Conservation (phyloP, 2,113 vertebrate species). For the Aleadryas rufinucha region DNA sequence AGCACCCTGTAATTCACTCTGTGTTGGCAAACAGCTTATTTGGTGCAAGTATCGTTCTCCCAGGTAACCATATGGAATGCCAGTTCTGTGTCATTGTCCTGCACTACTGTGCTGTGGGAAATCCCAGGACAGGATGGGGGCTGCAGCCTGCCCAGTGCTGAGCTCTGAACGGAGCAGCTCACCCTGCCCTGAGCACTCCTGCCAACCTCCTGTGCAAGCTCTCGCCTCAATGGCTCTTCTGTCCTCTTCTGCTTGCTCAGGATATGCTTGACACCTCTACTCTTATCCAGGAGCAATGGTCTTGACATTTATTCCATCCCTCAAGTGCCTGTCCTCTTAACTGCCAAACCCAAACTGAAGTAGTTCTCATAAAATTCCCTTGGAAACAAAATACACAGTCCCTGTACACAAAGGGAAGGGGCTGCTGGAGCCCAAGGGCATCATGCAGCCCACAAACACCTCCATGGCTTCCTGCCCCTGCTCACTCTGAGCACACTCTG, state of each 20-base stretch:
- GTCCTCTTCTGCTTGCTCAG: background rate
- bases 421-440: background rate
- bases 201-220: background rate
- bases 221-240: background rate
- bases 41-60: background rate
- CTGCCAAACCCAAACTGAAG: slow-evolving; percentile 42
- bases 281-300: background rate
- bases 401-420: background rate
- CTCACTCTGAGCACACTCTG: background rate
- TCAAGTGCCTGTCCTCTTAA: slow-evolving; percentile 27
- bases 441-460: background rate
- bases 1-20: background rate
- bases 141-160: background rate
- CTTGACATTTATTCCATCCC: slow-evolving; percentile 41
- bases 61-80: rapidly evolving
- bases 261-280: background rate
- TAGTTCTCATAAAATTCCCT: slow-evolving; percentile 40
- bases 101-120: background rate
- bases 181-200: background rate
- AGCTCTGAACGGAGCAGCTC: background rate
- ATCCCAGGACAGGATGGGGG: rapidly evolving
- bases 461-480: background rate
- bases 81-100: background rate
- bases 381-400: slow-evolving; percentile 33
- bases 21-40: background rate